Evolutionary conservation across 1,140 invertebrate species (phyloP), one percentile per base, ranked within the genome.

Genomic region (Proales similis): DNA sequence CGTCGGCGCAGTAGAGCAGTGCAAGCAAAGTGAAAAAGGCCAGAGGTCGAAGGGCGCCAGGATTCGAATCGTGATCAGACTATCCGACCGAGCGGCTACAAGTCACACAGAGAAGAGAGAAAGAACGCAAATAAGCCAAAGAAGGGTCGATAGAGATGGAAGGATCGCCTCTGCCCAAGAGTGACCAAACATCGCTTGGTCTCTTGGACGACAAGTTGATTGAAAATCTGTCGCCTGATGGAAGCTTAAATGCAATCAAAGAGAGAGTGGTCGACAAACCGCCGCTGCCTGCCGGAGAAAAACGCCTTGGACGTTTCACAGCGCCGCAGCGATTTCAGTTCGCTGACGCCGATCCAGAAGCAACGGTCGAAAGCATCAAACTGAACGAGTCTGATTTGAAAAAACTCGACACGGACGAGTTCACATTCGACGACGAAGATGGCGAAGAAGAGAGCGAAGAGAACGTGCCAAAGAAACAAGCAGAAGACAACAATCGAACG

Each of bases 361-460:
- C 39, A 42, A 57, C 51, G 7, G 26, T 30, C 29, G 4, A 39
- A 30, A 57, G 51, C 45, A 29, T 57, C 30, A 36, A 42, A 19
- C 45, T 57, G 20, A 57, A 57, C 19, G 51, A 57, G 14, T 57
- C 51, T 0, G 51, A 57, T 20, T 19, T 57, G 11, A 57, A 42
- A 57, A 24, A 57, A 26, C 51, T 57, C 12, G 51, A 57, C n/a
- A n/a, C n/a, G 11, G 29, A 57, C 30, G 51, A 57, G 17, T 57
- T 12, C 30, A 57, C 51, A 7, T 12, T 57, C 12, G 36, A 57
- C 32, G 36, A n/a, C 3, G 36, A 57, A 7, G 51, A 57, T 12
- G 51, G 45, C 14, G 33, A 49, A 24, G 47, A 48, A 33, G 29
- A 57, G 11, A 17, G 20, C 32, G 51, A 57, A 42, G 36, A 57